Conservation (phyloP, 2,888 invertebrate species). For the Microplitis deprimator region DNA sequence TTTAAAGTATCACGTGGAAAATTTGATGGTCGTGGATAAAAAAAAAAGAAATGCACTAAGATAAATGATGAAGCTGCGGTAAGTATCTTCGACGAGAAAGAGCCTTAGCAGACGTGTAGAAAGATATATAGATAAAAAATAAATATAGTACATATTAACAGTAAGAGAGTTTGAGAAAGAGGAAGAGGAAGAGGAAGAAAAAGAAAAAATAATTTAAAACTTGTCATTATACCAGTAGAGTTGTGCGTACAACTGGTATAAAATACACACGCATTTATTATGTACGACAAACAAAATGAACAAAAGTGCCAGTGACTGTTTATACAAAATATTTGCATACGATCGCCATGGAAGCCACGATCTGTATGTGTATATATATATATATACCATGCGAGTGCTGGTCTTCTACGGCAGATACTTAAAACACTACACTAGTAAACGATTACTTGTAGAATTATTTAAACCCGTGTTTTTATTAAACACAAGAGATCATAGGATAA, state of each 20-base stretch:
- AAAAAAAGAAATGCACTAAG: background rate
- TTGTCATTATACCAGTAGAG: background rate
- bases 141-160: background rate
- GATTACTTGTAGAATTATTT: slow-evolving; percentile 7
- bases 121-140: background rate
- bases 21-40: slow-evolving; percentile 32
- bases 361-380: background rate
- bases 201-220: background rate
- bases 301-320: slow-evolving; percentile 27
- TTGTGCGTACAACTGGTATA: background rate
- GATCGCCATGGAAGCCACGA: slow-evolving; percentile 35
- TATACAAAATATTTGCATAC: slow-evolving; percentile 31
- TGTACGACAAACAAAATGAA: slow-evolving; percentile 30
- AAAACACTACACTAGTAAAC: slow-evolving; percentile 3
- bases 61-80: background rate
- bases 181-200: background rate
- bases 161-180: no score
- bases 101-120: background rate
- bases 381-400: background rate
- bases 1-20: slow-evolving; percentile 30
- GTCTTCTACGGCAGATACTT: background rate
- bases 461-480: slow-evolving; percentile 8
- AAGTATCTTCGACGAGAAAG: background rate
- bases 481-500: background rate
- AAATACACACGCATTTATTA: slow-evolving; percentile 8